Base-by-base conservation (phyloP, 2,888 invertebrate genomes). In the Phania funesta region DNA sequence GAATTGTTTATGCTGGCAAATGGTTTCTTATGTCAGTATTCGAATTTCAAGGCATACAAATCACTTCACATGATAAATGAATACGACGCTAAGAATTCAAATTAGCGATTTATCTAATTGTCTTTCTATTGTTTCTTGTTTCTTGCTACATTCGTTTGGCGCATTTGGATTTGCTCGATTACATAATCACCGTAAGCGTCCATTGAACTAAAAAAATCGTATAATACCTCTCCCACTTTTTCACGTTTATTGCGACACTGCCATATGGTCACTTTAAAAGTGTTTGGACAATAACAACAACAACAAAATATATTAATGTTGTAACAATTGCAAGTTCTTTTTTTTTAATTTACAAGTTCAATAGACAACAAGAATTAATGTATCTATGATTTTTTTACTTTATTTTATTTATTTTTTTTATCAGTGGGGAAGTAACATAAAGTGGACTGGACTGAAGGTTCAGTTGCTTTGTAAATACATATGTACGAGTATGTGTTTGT, bases 321-420 rank as follows among this genome's bases (percentile, higher is more conserved):
- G 35, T 48, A 58, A 22, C 26, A 24, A 58, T 20, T 58, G 41
- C 29, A 60, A 60, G 65, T 68, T 77, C 62, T 26, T 56, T 62
- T 32, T 52, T 70, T 52, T 60, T 56, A 32, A 74, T 74, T 82
- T 60, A 78, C 78, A 78, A 78, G 82, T 82, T 82, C 82, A 82
- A 82, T 75, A 78, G 60, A 78, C 78, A 70, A 74, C 60, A 46
- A 38, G 41, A 76, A 58, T 20, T 54, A 67, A 73, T 67, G 50
- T 24, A 29, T 54, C 71, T 32, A 32, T 60, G 35, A 18, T 16
- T 74, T 68, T 11, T 50, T 16, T 60, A n/a, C 22, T 22, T 16
- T 74, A 60, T 11, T 50, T 16, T 60, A n/a, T 29, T 22, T 11
- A 50, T 67, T 29, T 9, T 16, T 38, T 38, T 48, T 41, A 56